Evolutionary conservation across 2,113 vertebrate genomes (phyloP).

Genomic region (Apteryx owenii): DNA sequence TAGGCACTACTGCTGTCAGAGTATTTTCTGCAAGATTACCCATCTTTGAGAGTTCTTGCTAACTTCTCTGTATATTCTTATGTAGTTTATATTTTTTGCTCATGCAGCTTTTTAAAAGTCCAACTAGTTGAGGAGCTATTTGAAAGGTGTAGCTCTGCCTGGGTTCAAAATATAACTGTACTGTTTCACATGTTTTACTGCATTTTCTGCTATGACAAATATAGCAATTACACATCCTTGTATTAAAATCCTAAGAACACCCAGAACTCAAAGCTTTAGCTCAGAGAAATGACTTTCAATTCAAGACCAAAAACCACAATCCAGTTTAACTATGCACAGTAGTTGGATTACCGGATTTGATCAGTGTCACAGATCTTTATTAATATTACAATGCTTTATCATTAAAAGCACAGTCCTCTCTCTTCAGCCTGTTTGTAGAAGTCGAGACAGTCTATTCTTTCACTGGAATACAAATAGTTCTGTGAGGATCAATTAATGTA

Average conservation of each 20-base stretch:
- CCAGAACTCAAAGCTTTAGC: neutral
- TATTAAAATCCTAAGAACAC: neutral
- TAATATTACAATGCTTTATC: rapidly evolving
- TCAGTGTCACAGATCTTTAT: neutral
- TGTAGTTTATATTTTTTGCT: neutral
- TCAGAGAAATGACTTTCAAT: neutral
- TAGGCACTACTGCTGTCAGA: neutral
- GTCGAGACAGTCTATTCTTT: neutral
- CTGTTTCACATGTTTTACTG: neutral
- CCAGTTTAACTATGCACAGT: neutral
- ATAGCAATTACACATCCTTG: neutral
- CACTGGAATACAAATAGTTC: neutral
- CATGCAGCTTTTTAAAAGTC: neutral
- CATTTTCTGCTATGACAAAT: constrained; percentile 14
- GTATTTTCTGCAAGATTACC: neutral
- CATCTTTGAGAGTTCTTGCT: neutral
- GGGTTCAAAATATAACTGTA: neutral
- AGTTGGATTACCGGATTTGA: neutral
- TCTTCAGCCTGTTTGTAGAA: neutral
- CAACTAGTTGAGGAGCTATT: neutral
- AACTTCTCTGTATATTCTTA: neutral
- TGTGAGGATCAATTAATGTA: neutral
- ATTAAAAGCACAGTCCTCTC: neutral
- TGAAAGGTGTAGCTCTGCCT: neutral
- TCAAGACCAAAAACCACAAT: neutral